These are phyloP conservation scores for Philhelius pedissequus DNA, from an alignment of 2,888 invertebrate species.

Conservation along the genomic window DNA sequence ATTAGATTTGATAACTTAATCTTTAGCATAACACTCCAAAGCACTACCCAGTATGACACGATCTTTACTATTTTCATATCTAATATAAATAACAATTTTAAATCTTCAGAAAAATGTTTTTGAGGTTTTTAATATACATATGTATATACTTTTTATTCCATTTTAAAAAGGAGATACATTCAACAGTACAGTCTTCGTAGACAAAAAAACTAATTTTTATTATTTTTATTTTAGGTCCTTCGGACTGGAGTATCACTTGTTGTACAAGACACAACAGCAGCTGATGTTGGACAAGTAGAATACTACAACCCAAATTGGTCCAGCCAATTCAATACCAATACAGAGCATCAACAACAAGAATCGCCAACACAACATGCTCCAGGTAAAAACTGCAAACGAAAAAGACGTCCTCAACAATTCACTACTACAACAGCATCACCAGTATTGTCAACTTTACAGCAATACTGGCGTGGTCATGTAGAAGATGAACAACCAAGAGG, in stretches of 20 bases:
- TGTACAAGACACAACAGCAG: slow-evolving; percentile 47
- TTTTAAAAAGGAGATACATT: background rate
- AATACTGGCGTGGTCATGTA: slow-evolving; percentile 79
- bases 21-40: too few relatives aligned
- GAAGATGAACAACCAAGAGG: slow-evolving; percentile 72
- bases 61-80: too few relatives aligned
- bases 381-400: slow-evolving; percentile 81
- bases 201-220: background rate
- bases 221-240: slow-evolving; percentile 25
- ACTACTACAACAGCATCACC: slow-evolving; percentile 70
- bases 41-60: too few relatives aligned
- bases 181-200: background rate
- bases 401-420: slow-evolving; percentile 81
- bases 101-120: too few relatives aligned
- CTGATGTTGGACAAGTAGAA: slow-evolving; percentile 35
- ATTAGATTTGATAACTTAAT: too few relatives aligned
- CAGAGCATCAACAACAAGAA: slow-evolving; percentile 16
- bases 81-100: too few relatives aligned
- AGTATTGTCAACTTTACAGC: slow-evolving; percentile 60
- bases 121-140: too few relatives aligned
- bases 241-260: slow-evolving; percentile 28
- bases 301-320: slow-evolving; percentile 58
- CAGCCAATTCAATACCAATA: slow-evolving; percentile 32
- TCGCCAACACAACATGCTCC: slow-evolving; percentile 72
- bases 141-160: too few relatives aligned